These are phyloP conservation scores for Listronotus bonariensis DNA, from an alignment of 1,140 invertebrate genomes.

Conservation along the genomic window DNA sequence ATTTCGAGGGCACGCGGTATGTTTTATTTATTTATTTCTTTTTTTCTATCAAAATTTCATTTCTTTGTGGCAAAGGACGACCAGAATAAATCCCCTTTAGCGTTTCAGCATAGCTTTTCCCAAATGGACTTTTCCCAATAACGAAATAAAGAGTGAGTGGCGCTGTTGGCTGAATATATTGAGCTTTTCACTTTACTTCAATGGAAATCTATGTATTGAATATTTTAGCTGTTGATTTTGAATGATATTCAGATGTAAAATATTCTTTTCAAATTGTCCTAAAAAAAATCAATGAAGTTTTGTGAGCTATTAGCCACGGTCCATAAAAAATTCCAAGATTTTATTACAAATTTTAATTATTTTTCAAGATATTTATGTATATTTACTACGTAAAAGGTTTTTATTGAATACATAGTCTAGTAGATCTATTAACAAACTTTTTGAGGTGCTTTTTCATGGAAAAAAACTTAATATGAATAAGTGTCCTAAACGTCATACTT, in stretches of 20 bases:
- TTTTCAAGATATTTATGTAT: too few species aligned
- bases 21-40: conserved; percentile 46
- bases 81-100: conserved; percentile 32
- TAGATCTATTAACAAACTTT: too few species aligned
- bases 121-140: conserved; percentile 10
- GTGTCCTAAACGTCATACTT: too few species aligned
- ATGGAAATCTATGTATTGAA: conserved; percentile 1
- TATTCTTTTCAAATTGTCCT: background rate
- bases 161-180: conserved; percentile 8
- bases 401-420: too few species aligned
- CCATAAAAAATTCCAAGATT: too few species aligned
- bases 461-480: too few species aligned
- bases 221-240: conserved; percentile 3
- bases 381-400: too few species aligned
- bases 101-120: conserved; percentile 15
- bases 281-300: too few species aligned
- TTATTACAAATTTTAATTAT: too few species aligned
- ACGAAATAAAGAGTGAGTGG: conserved; percentile 17
- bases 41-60: conserved; percentile 44
- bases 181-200: conserved; percentile 11
- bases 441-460: too few species aligned
- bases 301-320: too few species aligned
- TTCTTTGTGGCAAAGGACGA: conserved; percentile 29
- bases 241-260: conserved; percentile 18
- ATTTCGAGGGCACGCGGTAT: too few species aligned